phyloP scores from a whole-genome alignment of 2,888 invertebrate genomes.

The Pimpla rufipes region DNA sequence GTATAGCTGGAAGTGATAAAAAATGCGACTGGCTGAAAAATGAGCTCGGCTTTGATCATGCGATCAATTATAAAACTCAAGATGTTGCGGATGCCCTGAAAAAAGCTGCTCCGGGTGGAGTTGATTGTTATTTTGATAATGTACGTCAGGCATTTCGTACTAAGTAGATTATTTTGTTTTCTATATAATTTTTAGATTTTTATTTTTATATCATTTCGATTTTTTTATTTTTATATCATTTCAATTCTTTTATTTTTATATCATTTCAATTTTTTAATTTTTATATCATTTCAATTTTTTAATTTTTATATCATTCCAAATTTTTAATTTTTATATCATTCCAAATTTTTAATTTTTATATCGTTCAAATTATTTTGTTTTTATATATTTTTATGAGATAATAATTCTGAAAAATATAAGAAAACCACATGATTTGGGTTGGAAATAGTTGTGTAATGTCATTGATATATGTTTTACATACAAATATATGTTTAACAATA shows the following conservation, averaged over 20 bases:
- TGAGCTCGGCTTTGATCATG: constrained; percentile 89
- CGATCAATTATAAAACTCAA: constrained; percentile 91
- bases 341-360: neutral
- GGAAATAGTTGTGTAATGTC: too few species aligned
- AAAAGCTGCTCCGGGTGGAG: constrained; percentile 89
- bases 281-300: too few species aligned
- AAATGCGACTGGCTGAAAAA: constrained; percentile 90
- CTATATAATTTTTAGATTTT: too few species aligned
- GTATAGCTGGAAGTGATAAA: constrained; percentile 90
- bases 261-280: too few species aligned
- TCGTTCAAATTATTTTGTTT: constrained; percentile 8
- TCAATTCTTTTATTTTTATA: too few species aligned
- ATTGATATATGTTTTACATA: too few species aligned
- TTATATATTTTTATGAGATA: constrained; percentile 32
- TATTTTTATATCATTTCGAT: too few species aligned
- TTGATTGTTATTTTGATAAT: constrained; percentile 93
- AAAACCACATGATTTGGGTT: too few species aligned
- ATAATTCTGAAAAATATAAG: too few species aligned
- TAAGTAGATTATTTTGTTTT: neutral
- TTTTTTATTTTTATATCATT: too few species aligned
- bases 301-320: too few species aligned
- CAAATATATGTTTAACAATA: constrained; percentile 77
- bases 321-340: too few species aligned
- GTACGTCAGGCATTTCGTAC: constrained; percentile 86
- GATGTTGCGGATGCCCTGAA: constrained; percentile 87